Evolutionary conservation across 2,113 vertebrate species (phyloP).

Genomic region (Sterrhoptilus dennistouni): DNA sequence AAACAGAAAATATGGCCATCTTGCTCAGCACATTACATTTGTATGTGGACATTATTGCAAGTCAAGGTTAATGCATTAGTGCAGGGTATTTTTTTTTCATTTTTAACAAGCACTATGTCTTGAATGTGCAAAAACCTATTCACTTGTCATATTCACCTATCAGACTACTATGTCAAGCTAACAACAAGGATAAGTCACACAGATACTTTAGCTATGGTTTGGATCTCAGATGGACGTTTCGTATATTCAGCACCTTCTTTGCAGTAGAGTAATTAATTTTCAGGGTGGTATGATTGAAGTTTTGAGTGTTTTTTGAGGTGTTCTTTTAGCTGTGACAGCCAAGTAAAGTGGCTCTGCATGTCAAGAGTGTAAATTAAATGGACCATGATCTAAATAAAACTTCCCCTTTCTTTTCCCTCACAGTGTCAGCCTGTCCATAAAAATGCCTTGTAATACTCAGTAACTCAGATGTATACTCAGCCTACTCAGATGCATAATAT

Average conservation of each 20-base stretch:
- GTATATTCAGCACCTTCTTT: background rate
- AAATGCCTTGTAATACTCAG: background rate
- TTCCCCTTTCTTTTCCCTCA: background rate
- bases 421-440: background rate
- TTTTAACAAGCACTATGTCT: background rate
- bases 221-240: background rate
- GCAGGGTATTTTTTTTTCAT: rapidly evolving
- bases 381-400: background rate
- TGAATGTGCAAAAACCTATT: background rate
- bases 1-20: background rate
- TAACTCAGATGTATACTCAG: background rate
- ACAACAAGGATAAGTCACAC: background rate
- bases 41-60: background rate
- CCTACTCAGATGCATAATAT: background rate
- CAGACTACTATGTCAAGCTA: background rate
- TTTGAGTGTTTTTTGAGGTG: background rate
- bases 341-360: background rate
- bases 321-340: background rate
- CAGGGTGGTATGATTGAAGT: background rate
- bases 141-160: background rate
- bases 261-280: background rate
- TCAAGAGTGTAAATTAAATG: background rate
- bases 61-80: background rate
- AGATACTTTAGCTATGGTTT: background rate
- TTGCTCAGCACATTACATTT: background rate